Evolutionary conservation across 1,140 invertebrate genomes (phyloP), one percentile per base, ranked within the genome.

Genomic region (Pararge aegeria): DNA sequence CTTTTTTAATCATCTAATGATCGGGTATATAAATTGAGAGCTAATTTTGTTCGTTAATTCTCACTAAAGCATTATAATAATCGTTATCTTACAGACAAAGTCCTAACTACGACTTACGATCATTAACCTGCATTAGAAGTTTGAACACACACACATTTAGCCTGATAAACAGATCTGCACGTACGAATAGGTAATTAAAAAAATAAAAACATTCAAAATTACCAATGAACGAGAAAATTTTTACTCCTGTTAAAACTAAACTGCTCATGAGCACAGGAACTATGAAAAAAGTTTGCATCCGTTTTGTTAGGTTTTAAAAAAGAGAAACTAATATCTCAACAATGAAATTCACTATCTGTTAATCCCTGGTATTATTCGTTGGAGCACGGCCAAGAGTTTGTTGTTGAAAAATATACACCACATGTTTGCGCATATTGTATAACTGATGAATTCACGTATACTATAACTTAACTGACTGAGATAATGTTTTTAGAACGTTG

Each of bases 301-400:
- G 16, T 20, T 20, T 40, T 40, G 38, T 40, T 40, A 7, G 38
- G 38, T 74, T 66, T 42, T 44, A 12, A 16, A 37, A 16, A 52
- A 38, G 24, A 52, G 12, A 52, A 34, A 34, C 15, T 46, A 46
- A 34, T 50, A 13, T 49, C 42, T 55, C 18, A 30, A 60, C 52
- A 60, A 44, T 48, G 20, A 49, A 61, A 61, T 53, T 29, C 44
- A 24, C 46, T 56, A 42, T 52, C 55, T 56, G 60, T 56, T 62
- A 42, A 62, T 52, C 54, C 38, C 53, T 56, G 27, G 53, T 62
- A 62, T 62, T 38, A 62, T 62, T 52, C 53, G 60, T 42, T 62
- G 60, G 60, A 62, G 60, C 27, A 51, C 48, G 24, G 60, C 60
- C 60, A 59, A 61, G 48, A 44, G 54, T 52, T 37, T 57, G 61